Evolutionary conservation across 2,113 vertebrate genomes (phyloP), one percentile per base, ranked within the genome.

Genomic region (Gracilinanus agilis): DNA sequence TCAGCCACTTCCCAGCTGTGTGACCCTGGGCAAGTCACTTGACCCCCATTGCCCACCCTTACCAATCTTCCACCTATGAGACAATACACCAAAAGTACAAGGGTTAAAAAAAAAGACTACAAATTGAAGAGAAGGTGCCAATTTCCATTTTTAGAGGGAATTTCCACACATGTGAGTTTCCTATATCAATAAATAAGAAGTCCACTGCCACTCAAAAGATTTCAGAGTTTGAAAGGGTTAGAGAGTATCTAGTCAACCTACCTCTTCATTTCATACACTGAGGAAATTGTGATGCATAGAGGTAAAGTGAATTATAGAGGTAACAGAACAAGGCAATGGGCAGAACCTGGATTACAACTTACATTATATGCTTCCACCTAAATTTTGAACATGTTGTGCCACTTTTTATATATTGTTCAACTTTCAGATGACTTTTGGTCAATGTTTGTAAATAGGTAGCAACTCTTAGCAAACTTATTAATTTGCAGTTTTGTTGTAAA

Each of bases 261-360:
- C n/a, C n/a, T n/a, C 19, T 96, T 91, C 19, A 55, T n/a, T 93
- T 88, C 58, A 44, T 91, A 93, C 88, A n/a, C 24, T 90, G 67
- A 91, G 3, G 2, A 89, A 88, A 88, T 4, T 92, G 0, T 54
- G 61, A 29, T 55, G 0, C 8, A 83, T 1, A 90, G 34, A 83
- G 49, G 2, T 94, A 54, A 56, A 29, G 1, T 75, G 88, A 56
- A 40, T 21, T 91, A n/a, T 53, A 0, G 44, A 75, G 67, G 67
- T 40, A 67, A n/a, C 6, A 40, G 16, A 75, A 6, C 67, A 75
- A 40, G 67, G 13, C 34, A 21, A 6, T 75, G 16, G 67, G 67
- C 67, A 75, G 67, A 75, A 21, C 34, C 67, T n/a, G 16, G 34
- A 75, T 75, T 40, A n/a, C 34, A 75, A 75, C 67, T 5, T 25